phyloP scores from a whole-genome alignment of 2,888 invertebrate species.

The Toxonevra muliebris region DNA sequence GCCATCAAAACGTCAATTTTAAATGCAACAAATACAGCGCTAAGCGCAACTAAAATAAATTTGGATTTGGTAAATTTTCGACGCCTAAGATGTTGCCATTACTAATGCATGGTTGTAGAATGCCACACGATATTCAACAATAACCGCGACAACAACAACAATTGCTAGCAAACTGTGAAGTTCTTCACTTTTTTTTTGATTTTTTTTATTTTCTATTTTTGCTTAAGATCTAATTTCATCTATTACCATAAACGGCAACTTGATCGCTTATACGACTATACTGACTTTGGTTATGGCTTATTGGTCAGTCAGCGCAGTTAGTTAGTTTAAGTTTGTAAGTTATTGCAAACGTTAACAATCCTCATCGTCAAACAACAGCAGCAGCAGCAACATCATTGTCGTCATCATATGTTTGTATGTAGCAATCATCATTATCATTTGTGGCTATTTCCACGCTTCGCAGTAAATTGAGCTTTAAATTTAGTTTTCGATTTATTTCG shows the following conservation, averaged over 20 bases:
- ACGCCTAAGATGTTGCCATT: conserved; percentile 22
- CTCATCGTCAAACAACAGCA: conserved; percentile 15
- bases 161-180: too few relatives aligned
- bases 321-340: too few relatives aligned
- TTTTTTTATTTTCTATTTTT: conserved; percentile 15
- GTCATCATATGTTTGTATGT: too few relatives aligned
- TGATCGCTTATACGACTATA: conserved; percentile 38
- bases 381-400: background rate
- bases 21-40: too few relatives aligned
- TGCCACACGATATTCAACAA: too few relatives aligned
- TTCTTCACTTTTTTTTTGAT: too few relatives aligned
- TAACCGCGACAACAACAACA: too few relatives aligned
- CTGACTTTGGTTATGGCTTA: conserved; percentile 55
- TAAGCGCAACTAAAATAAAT: conserved; percentile 20
- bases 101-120: conserved; percentile 15
- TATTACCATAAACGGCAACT: conserved; percentile 59
- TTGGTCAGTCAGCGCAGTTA: conserved; percentile 38
- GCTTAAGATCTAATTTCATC: conserved; percentile 57
- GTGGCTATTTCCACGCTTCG: conserved; percentile 35
- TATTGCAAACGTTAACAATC: background rate
- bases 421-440: conserved; percentile 7
- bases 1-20: too few relatives aligned
- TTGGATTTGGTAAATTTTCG: conserved; percentile 27
- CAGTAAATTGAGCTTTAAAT: conserved; percentile 48
- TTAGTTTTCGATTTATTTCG: conserved; percentile 22